Conservation (phyloP, 2,797 vertebrate genomes). For the Cossypha heuglini region DNA sequence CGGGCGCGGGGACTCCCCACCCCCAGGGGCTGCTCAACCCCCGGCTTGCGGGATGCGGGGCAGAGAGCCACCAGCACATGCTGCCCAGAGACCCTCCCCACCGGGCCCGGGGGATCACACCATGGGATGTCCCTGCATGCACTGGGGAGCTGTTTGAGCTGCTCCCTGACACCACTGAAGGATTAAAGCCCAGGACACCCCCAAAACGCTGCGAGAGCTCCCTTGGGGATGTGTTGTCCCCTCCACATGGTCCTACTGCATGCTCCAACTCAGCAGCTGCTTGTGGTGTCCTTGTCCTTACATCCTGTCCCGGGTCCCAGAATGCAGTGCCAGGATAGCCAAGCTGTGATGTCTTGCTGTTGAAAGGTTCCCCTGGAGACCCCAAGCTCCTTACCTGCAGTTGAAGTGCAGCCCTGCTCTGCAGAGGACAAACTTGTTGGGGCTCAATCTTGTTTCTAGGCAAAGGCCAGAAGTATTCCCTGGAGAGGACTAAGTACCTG, state of each 20-base stretch:
- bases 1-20: background rate
- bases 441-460: background rate
- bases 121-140: background rate
- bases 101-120: background rate
- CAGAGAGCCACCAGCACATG: background rate
- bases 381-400: background rate
- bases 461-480: background rate
- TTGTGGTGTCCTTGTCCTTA: background rate
- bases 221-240: background rate
- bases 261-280: background rate
- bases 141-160: background rate
- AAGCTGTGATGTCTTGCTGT: fast-evolving
- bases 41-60: background rate
- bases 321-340: background rate
- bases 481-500: background rate
- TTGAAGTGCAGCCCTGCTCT: background rate
- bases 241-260: background rate
- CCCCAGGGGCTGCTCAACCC: background rate
- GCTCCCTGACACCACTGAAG: background rate
- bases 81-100: background rate
- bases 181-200: background rate
- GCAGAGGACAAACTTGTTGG: background rate
- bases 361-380: background rate
- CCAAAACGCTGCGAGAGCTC: background rate
- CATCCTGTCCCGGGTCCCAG: background rate